Conservation (phyloP, 2,797 vertebrate species). For the Okamejei kenojei region DNA sequence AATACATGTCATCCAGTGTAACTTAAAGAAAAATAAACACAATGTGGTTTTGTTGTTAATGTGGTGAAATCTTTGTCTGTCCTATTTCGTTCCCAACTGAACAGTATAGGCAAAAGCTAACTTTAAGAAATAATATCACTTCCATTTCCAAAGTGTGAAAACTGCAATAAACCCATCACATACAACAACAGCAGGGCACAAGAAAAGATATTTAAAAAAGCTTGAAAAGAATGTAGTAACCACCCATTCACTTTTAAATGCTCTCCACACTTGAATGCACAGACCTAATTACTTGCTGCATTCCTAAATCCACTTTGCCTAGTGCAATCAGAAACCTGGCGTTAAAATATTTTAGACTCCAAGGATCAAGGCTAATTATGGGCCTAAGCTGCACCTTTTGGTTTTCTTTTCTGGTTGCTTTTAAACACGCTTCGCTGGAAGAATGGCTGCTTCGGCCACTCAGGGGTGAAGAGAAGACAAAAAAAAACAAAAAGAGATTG, state of each 20-base stretch:
- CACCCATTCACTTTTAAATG: conserved; percentile 97
- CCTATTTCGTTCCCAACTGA: background rate
- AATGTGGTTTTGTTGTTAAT: background rate
- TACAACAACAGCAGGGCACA: conserved; percentile 80
- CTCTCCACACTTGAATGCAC: conserved; percentile 89
- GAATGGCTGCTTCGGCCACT: conserved; percentile 68
- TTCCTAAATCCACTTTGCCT: conserved; percentile 75
- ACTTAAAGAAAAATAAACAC: background rate
- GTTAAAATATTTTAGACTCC: conserved; percentile 74
- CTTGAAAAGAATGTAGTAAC: conserved; percentile 79
- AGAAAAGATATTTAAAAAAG: conserved; percentile 76
- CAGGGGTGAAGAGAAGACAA: conserved; percentile 65
- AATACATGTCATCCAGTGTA: background rate
- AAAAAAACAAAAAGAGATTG: conserved; percentile 73
- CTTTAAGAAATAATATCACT: conserved; percentile 62
- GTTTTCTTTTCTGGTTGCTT: conserved; percentile 68
- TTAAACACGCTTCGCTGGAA: conserved; percentile 69
- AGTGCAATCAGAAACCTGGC: conserved; percentile 69
- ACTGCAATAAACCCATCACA: conserved; percentile 97
- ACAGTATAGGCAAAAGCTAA: conserved; percentile 42
- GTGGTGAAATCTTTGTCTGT: background rate
- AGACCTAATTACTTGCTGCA: conserved; percentile 92
- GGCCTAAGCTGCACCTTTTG: conserved; percentile 65
- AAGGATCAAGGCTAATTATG: conserved; percentile 74
- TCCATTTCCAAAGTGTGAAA: conserved; percentile 85